Base-by-base conservation (phyloP, 1,140 invertebrate genomes). In the Conopomorpha cramerella region DNA sequence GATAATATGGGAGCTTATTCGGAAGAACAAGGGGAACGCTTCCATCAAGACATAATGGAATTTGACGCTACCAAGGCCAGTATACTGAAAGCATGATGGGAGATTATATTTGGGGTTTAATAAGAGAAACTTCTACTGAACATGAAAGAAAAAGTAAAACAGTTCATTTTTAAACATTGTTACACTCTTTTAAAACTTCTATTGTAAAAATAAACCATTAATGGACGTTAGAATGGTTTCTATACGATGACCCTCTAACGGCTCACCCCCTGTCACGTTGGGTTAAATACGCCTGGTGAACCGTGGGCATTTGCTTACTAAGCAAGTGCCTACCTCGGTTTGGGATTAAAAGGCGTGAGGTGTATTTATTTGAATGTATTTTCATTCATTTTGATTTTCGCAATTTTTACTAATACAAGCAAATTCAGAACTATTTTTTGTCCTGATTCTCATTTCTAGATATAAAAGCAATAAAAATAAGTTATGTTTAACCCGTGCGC, bases 41-140 rank as follows among this genome's bases (percentile, higher is more conserved):
- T 78, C 37, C 64, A 76, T 43, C 60, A 74, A 49, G 66, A 76
- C 42, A 36, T 55, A 8, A 57, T 55, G 41, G 33, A 53, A 11
- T 58, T 62, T 41, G 47, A 49, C 35, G 43, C 7, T 49, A 48
- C 17, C 34, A 45, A 45, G 40, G 50, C 0, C 45, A 54, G 33
- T 57, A 54, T 34, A 52, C 44, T 30, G 51, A 54, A 42, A 49
- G 44, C 38, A 61, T 56, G 45, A 53, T 58, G 50, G 43, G 44
- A 7, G 46, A 56, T 27, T 61, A 55, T 32, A 39, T 51, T 52
- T 54, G 52, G 54, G 46, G 51, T 27, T 30, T 52, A 38, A 50
- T 52, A 39, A 26, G 36, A 45, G 39, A 44, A 45, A 43, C 35
- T 50, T 41, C 39, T 39, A 28, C n/a, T 39, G 37, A 42, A 43